These are phyloP conservation scores for Paracanthobrama guichenoti DNA, from an alignment of 2,113 vertebrate genomes.

Conservation along the genomic window DNA sequence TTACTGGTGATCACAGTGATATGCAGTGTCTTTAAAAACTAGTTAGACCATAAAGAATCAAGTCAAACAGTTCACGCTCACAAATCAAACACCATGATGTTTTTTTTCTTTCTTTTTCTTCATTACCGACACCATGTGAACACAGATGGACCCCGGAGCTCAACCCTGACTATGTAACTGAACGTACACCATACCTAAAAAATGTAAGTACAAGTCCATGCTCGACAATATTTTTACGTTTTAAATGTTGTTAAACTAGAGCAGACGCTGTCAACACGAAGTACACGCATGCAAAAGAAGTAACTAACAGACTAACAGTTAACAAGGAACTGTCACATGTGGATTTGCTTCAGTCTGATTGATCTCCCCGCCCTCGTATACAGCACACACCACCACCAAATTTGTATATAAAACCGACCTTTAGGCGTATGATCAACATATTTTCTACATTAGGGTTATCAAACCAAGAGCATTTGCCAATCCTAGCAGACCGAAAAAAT, in stretches of 20 bases:
- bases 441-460: not conserved
- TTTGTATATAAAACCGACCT: not conserved
- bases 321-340: not conserved
- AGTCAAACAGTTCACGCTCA: not conserved
- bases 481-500: not conserved
- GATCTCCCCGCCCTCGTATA: not conserved
- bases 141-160: not conserved
- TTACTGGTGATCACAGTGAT: not conserved
- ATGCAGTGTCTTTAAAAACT: not conserved
- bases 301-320: not conserved
- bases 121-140: not conserved
- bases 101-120: not conserved
- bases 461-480: not conserved
- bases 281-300: not conserved
- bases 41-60: not conserved
- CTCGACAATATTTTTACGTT: not conserved
- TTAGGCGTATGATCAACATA: not conserved
- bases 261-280: not conserved
- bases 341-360: not conserved
- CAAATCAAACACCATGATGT: not conserved
- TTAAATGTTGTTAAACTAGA: not conserved
- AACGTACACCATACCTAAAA: not conserved
- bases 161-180: not conserved
- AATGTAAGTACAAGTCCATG: not conserved
- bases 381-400: not conserved